phyloP scores from a whole-genome alignment of 2,888 invertebrate species.

The Zele albiditarsus region DNA sequence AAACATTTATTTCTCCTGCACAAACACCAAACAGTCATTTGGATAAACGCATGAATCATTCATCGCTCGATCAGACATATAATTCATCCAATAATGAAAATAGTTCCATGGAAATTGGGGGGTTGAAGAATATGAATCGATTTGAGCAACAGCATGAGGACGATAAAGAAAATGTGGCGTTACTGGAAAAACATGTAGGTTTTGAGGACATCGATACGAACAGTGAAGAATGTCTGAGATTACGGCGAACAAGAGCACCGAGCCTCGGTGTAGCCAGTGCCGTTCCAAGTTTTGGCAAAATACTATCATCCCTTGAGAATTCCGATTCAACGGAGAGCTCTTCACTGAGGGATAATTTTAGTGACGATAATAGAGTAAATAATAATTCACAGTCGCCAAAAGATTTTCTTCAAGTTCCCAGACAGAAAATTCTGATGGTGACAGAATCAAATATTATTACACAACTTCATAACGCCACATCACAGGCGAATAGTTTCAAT shows the following conservation, averaged over 20 bases:
- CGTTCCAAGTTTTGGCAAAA: slow-evolving; percentile 57
- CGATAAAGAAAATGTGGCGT: slow-evolving; percentile 25
- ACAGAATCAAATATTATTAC: slow-evolving; percentile 14
- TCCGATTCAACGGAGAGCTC: slow-evolving; percentile 44
- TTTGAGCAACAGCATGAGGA: slow-evolving; percentile 12
- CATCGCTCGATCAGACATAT: neutral
- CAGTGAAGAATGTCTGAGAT: slow-evolving; percentile 15
- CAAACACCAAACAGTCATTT: neutral
- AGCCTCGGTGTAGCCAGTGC: slow-evolving; percentile 57
- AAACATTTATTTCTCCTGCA: neutral
- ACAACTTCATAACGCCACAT: slow-evolving; percentile 39
- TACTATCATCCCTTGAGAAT: slow-evolving; percentile 52
- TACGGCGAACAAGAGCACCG: slow-evolving; percentile 54
- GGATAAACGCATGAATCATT: neutral
- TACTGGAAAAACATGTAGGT: slow-evolving; percentile 28
- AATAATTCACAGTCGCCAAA: slow-evolving; percentile 18
- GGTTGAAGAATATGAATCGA: neutral
- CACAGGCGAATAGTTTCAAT: slow-evolving; percentile 31
- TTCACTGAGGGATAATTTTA: slow-evolving; percentile 1
- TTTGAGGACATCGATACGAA: slow-evolving; percentile 31
- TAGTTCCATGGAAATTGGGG: neutral
- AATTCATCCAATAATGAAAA: neutral
- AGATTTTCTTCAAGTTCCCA: neutral
- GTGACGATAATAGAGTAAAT: slow-evolving; percentile 5
- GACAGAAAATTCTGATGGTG: neutral